These are phyloP conservation scores for Trissonchulus sp. DNA, from an alignment of 2,888 invertebrate genomes.

Conservation along the genomic window DNA sequence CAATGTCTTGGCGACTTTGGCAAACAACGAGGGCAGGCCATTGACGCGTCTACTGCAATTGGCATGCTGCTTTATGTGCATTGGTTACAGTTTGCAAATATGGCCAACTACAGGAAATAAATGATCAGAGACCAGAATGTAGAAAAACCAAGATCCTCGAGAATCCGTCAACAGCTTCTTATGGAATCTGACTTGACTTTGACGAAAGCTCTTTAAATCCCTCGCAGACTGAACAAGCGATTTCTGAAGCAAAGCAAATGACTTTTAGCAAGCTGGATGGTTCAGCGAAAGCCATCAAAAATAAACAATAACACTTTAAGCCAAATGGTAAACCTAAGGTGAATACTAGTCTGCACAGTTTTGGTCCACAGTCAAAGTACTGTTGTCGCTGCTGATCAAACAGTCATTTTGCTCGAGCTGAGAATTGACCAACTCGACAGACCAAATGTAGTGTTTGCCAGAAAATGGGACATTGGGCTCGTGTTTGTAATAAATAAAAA, in stretches of 20 bases:
- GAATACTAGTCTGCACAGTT: too few relatives aligned
- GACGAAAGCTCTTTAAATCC: neutral
- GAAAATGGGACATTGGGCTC: neutral
- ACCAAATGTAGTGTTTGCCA: neutral
- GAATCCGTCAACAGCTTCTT: neutral
- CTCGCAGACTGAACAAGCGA: neutral
- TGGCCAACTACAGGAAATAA: neutral
- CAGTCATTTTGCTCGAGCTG: neutral
- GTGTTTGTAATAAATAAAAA: too few relatives aligned
- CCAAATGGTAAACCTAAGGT: neutral
- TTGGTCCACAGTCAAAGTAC: neutral
- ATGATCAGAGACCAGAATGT: neutral
- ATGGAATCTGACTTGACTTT: neutral
- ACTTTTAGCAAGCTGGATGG: neutral
- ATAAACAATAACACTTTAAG: neutral
- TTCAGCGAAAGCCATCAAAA: neutral
- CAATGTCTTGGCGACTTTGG: too few relatives aligned
- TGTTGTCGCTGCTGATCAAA: neutral
- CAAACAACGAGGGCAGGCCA: neutral
- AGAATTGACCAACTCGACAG: neutral
- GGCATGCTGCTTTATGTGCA: neutral
- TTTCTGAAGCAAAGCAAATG: neutral
- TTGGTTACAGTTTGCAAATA: neutral
- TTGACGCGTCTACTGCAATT: neutral
- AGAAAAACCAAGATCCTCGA: neutral